A percentile compares a stretch with the other conserved stretches of the same genome.
These are phyloP conservation scores for Mythimna vitellina DNA, from an alignment of 2,888 invertebrate species.

Conservation along the genomic window DNA sequence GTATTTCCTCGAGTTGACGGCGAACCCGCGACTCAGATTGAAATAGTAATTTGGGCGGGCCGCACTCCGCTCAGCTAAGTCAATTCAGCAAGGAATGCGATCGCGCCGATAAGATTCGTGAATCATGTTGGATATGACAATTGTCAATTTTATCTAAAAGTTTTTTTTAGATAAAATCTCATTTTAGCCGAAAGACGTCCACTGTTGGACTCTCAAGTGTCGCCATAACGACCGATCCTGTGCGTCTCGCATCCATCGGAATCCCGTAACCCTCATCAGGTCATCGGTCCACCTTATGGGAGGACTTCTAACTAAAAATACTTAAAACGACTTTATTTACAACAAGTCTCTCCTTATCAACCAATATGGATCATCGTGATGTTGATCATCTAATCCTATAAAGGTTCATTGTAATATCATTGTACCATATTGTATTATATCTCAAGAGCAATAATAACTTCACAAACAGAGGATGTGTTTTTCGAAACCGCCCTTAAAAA, in stretches of 20 bases:
- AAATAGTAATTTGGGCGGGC: conserved; percentile 85
- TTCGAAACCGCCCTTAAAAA: background rate
- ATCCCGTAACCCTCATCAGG: no score
- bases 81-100: conserved; percentile 69
- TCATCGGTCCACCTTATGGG: no score
- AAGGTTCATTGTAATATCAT: background rate
- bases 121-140: conserved; percentile 29
- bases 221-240: no score
- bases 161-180: no score
- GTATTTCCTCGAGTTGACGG: conserved; percentile 49
- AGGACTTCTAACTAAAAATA: background rate
- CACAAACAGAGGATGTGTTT: background rate
- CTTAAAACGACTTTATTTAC: background rate
- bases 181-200: no score
- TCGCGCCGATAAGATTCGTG: conserved; percentile 44
- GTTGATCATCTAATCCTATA: no score
- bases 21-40: conserved; percentile 70
- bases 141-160: background rate
- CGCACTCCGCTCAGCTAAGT: conserved; percentile 79
- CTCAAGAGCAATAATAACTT: background rate
- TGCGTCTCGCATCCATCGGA: no score
- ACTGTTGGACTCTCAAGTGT: no score
- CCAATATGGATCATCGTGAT: background rate
- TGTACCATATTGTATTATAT: background rate
- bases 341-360: background rate